Conservation (phyloP, 2,113 vertebrate species). For the Leucosticte australis region DNA sequence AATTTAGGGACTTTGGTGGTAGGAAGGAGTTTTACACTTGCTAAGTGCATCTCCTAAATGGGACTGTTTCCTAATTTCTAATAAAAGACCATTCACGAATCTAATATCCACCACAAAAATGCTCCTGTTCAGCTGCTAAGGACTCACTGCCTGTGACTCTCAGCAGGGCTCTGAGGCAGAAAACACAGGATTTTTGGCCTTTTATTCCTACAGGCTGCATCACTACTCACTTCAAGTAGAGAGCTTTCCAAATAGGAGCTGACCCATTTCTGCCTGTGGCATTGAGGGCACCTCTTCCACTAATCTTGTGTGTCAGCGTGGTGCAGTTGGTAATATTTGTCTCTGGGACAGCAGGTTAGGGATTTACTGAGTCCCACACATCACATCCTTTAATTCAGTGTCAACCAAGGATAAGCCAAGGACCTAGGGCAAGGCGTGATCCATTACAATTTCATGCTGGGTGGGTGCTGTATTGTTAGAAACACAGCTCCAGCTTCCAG, state of each 20-base stretch:
- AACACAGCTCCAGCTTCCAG: neutral
- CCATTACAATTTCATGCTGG: slow-evolving; percentile 41
- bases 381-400: slow-evolving; percentile 15
- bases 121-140: neutral
- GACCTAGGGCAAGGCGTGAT: slow-evolving; percentile 24
- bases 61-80: neutral
- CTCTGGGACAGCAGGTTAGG: slow-evolving; percentile 43
- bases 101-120: neutral
- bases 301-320: neutral
- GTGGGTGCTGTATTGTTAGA: slow-evolving; percentile 41
- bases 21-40: neutral
- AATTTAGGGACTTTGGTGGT: neutral
- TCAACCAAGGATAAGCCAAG: slow-evolving; percentile 52
- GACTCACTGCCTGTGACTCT: neutral
- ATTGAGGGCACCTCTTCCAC: neutral
- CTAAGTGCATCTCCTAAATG: neutral
- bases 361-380: slow-evolving; percentile 7
- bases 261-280: slow-evolving; percentile 43
- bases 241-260: slow-evolving; percentile 27
- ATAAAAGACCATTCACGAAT: neutral
- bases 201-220: neutral
- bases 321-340: neutral
- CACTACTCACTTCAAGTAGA: neutral
- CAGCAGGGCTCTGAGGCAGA: neutral
- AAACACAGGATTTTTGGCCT: neutral